Conservation (phyloP, 2,797 vertebrate species). For the Clarias platycephalus region DNA sequence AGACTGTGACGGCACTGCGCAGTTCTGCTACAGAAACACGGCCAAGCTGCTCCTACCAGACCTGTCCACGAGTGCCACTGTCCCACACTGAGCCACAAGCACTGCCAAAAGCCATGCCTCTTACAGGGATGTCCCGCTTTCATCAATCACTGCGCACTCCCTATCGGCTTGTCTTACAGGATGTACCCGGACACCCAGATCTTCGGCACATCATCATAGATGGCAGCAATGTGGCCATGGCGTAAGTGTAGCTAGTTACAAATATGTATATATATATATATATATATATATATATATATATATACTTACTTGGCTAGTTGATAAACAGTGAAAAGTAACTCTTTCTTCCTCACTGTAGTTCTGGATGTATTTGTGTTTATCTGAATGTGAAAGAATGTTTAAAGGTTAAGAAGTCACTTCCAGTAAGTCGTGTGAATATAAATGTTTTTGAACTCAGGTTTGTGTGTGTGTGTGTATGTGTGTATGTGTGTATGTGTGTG, state of each 20-base stretch:
- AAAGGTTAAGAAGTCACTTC: constrained; percentile 54
- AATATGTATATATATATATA: background rate
- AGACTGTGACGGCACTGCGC: constrained; percentile 76
- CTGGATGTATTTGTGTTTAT: constrained; percentile 16
- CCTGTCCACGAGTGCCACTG: constrained; percentile 63
- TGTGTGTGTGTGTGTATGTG: constrained; percentile 35
- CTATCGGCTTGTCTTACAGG: constrained; percentile 86
- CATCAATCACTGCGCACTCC: constrained; percentile 86
- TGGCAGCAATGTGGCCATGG: constrained; percentile 95
- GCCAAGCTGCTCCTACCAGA: constrained; percentile 71
- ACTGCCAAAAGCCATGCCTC: constrained; percentile 58
- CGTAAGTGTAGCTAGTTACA: constrained; percentile 76
- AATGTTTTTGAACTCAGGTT: constrained; percentile 45
- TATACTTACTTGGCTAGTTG: background rate
- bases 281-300: background rate
- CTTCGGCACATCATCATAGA: constrained; percentile 93
- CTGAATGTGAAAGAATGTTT: constrained; percentile 20
- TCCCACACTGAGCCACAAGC: constrained; percentile 53
- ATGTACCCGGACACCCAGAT: constrained; percentile 80
- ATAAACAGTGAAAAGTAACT: background rate
- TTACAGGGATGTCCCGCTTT: constrained; percentile 89
- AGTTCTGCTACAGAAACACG: constrained; percentile 68
- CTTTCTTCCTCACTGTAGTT: background rate
- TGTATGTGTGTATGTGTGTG: background rate
- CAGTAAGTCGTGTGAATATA: constrained; percentile 47